Percentiles rank a stretch among this genome's conserved stretches.
phyloP scores from a whole-genome alignment of 2,797 vertebrate species.

The Morus bassanus region DNA sequence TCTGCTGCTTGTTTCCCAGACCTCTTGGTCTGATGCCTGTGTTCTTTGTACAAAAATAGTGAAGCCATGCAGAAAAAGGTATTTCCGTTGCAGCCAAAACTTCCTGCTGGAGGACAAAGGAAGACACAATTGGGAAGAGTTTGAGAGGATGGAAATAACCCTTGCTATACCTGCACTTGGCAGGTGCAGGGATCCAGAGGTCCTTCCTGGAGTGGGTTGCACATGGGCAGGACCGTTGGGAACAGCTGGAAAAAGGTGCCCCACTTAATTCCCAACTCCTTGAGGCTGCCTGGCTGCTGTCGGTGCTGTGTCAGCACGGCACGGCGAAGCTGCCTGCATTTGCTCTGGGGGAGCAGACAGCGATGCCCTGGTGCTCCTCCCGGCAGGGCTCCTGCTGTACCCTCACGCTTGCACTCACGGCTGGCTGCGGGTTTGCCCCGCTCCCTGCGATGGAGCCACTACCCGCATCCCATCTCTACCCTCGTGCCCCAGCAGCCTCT shows the following conservation, averaged over 20 bases:
- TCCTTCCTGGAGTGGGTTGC: background rate
- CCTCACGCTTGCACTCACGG: background rate
- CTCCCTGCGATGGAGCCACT: background rate
- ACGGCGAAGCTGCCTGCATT: background rate
- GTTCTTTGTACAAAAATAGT: background rate
- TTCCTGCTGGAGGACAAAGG: background rate
- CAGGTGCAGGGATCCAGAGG: background rate
- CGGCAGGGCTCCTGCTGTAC: background rate
- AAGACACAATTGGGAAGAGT: background rate
- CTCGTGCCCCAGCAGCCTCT: background rate
- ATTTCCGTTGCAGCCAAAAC: background rate
- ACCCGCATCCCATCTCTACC: accelerated
- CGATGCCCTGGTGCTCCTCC: accelerated
- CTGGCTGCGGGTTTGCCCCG: background rate
- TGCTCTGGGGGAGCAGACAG: background rate
- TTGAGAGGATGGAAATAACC: background rate
- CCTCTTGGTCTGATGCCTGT: background rate
- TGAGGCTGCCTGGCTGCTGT: background rate
- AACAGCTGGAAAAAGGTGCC: background rate
- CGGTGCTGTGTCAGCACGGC: background rate
- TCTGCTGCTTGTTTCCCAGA: background rate
- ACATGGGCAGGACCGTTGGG: background rate
- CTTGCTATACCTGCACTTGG: background rate
- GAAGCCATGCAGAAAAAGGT: background rate
- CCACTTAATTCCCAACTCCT: background rate